Evolutionary conservation across 2,797 vertebrate species (phyloP), one percentile per base, ranked within the genome.

Genomic region (Anabacerthia variegaticeps): DNA sequence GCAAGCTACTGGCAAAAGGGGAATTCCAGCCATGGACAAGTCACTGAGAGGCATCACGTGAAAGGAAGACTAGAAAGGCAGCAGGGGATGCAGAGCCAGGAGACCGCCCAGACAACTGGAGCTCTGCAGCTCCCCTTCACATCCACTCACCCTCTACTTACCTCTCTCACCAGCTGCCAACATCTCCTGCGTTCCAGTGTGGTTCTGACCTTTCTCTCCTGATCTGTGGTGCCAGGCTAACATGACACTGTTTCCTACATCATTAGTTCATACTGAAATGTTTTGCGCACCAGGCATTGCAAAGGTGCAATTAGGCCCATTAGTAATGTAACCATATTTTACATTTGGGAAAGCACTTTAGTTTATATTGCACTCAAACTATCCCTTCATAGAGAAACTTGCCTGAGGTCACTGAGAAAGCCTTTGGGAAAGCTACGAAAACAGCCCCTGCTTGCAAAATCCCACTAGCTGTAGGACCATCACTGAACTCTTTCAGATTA

Each of bases 291-390:
- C n/a, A 62, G 46, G 71, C 59, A 34, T 82, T 92, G 71, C 48
- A 55, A 69, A 94, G 80, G 49, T 36, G 77, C 28, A 3, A 54
- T 67, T 8, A 63, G 26, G 48, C 61, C 56, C 73, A 8, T 39
- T 48, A 76, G 79, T 37, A 86, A 10, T 2, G 27, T 66, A 76
- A 73, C 49, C 4, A 0, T 54, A 51, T 73, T 73, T 76, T 43
- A 82, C 74, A 68, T 55, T 56, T 77, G 67, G 68, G 67, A 69
- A 86, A 94, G 71, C 27, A 19, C 52, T 84, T 89, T 10, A 41
- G 46, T 84, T 90, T 61, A 56, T 94, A 96, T 95, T 95, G 93
- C 90, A 96, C 93, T 92, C 71, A 79, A 79, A 84, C 30, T 71
- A 46, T 65, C 69, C 37, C 88, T 86, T 62, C 71, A 48, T 3